These are phyloP conservation scores for Battus philenor DNA, from an alignment of 1,140 invertebrate genomes.

Conservation along the genomic window DNA sequence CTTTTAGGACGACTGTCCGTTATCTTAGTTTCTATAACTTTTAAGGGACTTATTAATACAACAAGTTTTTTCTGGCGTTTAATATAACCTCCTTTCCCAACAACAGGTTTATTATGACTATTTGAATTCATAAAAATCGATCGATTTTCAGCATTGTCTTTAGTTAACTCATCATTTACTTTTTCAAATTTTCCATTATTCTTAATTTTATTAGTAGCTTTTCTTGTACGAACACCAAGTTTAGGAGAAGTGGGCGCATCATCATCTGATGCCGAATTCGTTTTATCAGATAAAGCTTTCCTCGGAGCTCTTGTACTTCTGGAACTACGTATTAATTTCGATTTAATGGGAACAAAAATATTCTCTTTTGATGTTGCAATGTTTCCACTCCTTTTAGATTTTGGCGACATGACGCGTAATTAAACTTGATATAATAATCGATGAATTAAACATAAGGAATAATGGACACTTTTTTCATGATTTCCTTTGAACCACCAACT, in stretches of 20 bases:
- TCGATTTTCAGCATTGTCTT: too few species aligned
- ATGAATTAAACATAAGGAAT: neutral
- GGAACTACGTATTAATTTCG: constrained; percentile 22
- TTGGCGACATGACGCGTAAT: constrained; percentile 49
- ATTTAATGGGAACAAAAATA: constrained; percentile 21
- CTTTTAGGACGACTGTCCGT: constrained; percentile 43
- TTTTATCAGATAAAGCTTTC: constrained; percentile 58
- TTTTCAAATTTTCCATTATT: too few species aligned
- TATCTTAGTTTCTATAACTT: constrained; percentile 31
- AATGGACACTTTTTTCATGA: too few species aligned
- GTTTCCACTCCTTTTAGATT: constrained; percentile 39
- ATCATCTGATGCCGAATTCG: constrained; percentile 60
- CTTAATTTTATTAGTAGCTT: too few species aligned
- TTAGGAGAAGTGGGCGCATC: constrained; percentile 28
- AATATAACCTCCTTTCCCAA: too few species aligned
- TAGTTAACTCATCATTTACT: too few species aligned
- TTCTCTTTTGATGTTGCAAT: constrained; percentile 53
- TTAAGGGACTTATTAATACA: constrained; percentile 22
- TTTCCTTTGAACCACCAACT: too few species aligned
- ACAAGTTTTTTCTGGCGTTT: too few species aligned
- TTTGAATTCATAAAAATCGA: too few species aligned
- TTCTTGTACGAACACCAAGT: constrained; percentile 20
- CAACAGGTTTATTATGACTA: too few species aligned
- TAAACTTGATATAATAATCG: neutral
- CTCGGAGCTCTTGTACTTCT: constrained; percentile 29